Conservation (phyloP, 2,797 vertebrate species). For the Chelidonichthys spinosus region DNA sequence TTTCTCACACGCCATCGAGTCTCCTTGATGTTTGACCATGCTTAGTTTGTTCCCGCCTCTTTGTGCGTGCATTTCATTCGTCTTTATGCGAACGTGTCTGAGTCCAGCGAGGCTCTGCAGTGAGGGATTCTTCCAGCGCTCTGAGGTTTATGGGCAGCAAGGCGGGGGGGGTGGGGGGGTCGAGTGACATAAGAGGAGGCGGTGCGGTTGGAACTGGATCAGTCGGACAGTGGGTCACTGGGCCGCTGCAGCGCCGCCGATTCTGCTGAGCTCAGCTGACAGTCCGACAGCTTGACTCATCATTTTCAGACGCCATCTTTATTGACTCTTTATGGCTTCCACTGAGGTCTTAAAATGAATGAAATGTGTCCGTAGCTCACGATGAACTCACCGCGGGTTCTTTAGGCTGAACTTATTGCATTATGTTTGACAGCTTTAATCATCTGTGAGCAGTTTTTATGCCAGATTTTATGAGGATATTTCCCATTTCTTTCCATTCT, state of each 20-base stretch:
- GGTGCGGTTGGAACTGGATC: slow-evolving; percentile 45
- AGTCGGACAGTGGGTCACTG: slow-evolving; percentile 64
- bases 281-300: background rate
- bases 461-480: background rate
- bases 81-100: background rate
- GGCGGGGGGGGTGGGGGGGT: slow-evolving; percentile 18
- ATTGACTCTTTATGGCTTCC: slow-evolving; percentile 18
- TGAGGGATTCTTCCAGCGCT: slow-evolving; percentile 6
- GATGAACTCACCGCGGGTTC: slow-evolving; percentile 1
- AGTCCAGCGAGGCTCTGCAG: background rate
- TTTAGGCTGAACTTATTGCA: background rate
- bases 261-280: slow-evolving; percentile 57
- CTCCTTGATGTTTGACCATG: background rate
- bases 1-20: background rate
- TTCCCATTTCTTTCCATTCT: background rate
- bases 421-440: slow-evolving; percentile 16
- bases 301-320: background rate
- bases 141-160: slow-evolving; percentile 16
- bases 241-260: slow-evolving; percentile 17
- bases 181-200: slow-evolving; percentile 36
- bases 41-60: background rate
- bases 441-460: background rate
- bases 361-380: slow-evolving; percentile 9
- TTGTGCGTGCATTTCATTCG: background rate
- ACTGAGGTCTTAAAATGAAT: slow-evolving; percentile 7